Evolutionary conservation across 2,113 vertebrate species (phyloP).

Genomic region (Hippocampus guttulatus): DNA sequence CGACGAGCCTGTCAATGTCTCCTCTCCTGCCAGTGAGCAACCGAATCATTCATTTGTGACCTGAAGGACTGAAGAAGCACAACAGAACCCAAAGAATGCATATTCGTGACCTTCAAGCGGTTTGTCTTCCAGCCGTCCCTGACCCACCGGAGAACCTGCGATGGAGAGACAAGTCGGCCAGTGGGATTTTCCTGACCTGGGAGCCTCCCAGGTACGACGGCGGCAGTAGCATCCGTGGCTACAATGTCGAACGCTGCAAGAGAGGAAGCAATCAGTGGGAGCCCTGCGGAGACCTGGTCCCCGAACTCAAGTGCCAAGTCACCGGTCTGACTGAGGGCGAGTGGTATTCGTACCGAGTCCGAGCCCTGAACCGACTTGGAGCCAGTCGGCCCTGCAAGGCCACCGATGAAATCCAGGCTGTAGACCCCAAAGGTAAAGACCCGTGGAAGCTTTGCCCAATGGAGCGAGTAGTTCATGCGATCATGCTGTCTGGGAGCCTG

Average conservation of each 20-base stretch:
- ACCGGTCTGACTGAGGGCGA: conserved; percentile 88
- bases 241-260: conserved; percentile 89
- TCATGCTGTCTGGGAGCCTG: too few relatives aligned
- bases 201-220: conserved; percentile 94
- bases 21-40: conserved; percentile 89
- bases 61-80: not conserved
- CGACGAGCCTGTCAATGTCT: conserved; percentile 94
- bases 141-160: conserved; percentile 96
- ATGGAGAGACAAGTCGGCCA: conserved; percentile 93
- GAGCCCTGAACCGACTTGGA: conserved; percentile 88
- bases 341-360: conserved; percentile 94
- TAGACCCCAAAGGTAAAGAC: conserved; percentile 85
- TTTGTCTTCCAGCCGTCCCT: conserved; percentile 77
- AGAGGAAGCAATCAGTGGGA: conserved; percentile 96
- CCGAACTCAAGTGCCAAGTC: conserved; percentile 88
- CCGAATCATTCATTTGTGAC: not conserved
- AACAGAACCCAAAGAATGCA: not conserved
- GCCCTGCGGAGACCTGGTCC: conserved; percentile 82
- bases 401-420: conserved; percentile 93
- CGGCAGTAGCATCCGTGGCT: conserved; percentile 88
- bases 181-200: conserved; percentile 93
- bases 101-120: not conserved
- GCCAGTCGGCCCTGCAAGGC: conserved; percentile 87
- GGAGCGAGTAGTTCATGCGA: too few relatives aligned
- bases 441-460: not conserved